phyloP scores from a whole-genome alignment of 1,140 invertebrate species.

The Oreohelix idahoensis region DNA sequence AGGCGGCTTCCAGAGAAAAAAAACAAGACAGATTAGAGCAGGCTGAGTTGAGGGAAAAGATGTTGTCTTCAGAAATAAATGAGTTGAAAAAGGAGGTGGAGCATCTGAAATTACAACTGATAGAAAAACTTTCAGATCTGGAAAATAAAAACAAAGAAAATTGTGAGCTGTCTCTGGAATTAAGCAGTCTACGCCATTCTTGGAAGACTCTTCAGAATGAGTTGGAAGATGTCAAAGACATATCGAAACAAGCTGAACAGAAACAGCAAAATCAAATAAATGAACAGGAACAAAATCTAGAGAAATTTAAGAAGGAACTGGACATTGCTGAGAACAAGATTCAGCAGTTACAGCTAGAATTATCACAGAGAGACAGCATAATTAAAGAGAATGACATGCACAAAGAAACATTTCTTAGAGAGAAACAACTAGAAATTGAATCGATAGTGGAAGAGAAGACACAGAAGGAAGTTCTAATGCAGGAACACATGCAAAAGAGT shows the following conservation, averaged over 20 bases:
- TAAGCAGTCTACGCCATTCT: neutral
- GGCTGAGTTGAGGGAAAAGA: neutral
- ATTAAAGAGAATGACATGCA: constrained; percentile 31
- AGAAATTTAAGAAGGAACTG: constrained; percentile 3
- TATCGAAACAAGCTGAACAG: neutral
- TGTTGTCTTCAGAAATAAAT: neutral
- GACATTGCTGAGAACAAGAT: constrained; percentile 20
- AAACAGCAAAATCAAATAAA: constrained; percentile 21
- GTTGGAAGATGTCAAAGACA: neutral
- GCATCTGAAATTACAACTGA: constrained; percentile 19
- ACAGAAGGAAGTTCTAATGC: constrained; percentile 28
- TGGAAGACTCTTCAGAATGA: constrained; percentile 19
- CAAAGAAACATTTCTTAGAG: constrained; percentile 29
- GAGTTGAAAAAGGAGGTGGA: constrained; percentile 23
- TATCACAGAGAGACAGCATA: constrained; percentile 29
- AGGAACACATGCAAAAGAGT: constrained; percentile 35
- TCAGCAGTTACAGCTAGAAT: constrained; percentile 27
- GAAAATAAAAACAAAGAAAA: constrained; percentile 37
- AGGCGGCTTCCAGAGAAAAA: constrained; percentile 1
- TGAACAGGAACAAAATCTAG: constrained; percentile 21
- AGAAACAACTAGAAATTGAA: constrained; percentile 37
- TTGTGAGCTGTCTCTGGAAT: constrained; percentile 9
- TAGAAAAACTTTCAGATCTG: constrained; percentile 18
- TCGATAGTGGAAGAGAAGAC: constrained; percentile 40
- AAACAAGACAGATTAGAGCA: neutral